Percentiles rank a stretch among this genome's conserved stretches.
Conservation (phyloP, 2,888 invertebrate species). For the Cheilosia soror region DNA sequence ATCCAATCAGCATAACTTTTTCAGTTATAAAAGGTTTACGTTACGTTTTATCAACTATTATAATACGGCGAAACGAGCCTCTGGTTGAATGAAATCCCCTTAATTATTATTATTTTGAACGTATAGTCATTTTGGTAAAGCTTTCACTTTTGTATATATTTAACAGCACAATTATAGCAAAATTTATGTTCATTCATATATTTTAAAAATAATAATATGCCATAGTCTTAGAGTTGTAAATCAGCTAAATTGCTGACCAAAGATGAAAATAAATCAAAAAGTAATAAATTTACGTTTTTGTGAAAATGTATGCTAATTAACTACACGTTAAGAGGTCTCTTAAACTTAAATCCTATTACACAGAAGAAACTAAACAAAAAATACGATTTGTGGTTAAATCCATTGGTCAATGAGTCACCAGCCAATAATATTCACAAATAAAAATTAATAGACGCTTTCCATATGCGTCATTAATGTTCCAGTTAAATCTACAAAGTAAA, state of each 20-base stretch:
- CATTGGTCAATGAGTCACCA: slow-evolving; percentile 31
- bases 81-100: neutral
- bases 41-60: too few species aligned
- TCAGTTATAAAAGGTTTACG: too few species aligned
- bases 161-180: neutral
- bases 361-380: neutral
- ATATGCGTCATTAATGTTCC: neutral
- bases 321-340: slow-evolving; percentile 6
- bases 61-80: too few species aligned
- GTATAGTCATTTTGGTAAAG: neutral
- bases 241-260: neutral
- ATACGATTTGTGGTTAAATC: neutral
- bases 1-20: too few species aligned
- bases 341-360: slow-evolving; percentile 24
- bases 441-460: too few species aligned
- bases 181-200: too few species aligned
- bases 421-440: too few species aligned
- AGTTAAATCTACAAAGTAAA: neutral
- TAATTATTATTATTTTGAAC: neutral
- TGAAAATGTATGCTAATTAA: slow-evolving; percentile 47
- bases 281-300: slow-evolving; percentile 16
- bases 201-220: too few species aligned
- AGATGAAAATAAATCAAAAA: slow-evolving; percentile 22
- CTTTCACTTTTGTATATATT: neutral
- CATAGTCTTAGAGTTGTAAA: neutral